Percentiles rank a stretch among this genome's conserved stretches.
phyloP scores from a whole-genome alignment of 2,113 vertebrate species.

The Siphamia tubifer region DNA sequence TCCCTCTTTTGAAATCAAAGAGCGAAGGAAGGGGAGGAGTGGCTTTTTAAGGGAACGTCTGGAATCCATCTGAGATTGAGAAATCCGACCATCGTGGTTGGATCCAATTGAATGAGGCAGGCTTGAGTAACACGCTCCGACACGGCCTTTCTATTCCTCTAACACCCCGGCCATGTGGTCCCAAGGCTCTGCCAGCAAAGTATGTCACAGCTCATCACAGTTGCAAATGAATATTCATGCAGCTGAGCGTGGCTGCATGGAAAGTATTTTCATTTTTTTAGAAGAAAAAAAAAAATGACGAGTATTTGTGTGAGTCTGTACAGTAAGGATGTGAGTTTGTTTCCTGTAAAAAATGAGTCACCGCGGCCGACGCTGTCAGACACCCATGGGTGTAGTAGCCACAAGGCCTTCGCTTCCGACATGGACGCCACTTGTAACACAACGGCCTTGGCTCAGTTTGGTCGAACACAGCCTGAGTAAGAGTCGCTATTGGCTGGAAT shows the following conservation, averaged over 20 bases:
- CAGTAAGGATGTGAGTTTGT: conserved; percentile 7
- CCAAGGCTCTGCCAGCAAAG: conserved; percentile 68
- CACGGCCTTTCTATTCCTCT: conserved; percentile 70
- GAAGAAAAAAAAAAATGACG: background rate
- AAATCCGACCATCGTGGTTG: conserved; percentile 57
- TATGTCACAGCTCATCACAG: conserved; percentile 80
- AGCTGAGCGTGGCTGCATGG: conserved; percentile 51
- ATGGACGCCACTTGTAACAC: conserved; percentile 44
- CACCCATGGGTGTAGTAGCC: conserved; percentile 22
- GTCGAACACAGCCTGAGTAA: conserved; percentile 54
- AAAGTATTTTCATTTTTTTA: conserved; percentile 52
- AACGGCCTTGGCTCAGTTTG: conserved; percentile 22
- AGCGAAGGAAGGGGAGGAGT: conserved; percentile 44
- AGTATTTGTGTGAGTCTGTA: background rate
- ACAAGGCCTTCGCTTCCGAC: conserved; percentile 32
- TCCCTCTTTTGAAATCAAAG: conserved; percentile 52
- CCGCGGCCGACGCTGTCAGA: conserved; percentile 13
- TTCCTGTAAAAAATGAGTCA: conserved; percentile 36
- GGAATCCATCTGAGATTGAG: conserved; percentile 72
- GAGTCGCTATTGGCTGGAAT: conserved; percentile 47
- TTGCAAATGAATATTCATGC: conserved; percentile 83
- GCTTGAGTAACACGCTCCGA: conserved; percentile 68
- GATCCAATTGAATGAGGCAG: conserved; percentile 68
- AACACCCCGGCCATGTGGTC: conserved; percentile 79
- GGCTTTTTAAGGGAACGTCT: conserved; percentile 60